These are phyloP conservation scores for Parapsyche elsis DNA, from an alignment of 1,140 invertebrate species.

Conservation along the genomic window DNA sequence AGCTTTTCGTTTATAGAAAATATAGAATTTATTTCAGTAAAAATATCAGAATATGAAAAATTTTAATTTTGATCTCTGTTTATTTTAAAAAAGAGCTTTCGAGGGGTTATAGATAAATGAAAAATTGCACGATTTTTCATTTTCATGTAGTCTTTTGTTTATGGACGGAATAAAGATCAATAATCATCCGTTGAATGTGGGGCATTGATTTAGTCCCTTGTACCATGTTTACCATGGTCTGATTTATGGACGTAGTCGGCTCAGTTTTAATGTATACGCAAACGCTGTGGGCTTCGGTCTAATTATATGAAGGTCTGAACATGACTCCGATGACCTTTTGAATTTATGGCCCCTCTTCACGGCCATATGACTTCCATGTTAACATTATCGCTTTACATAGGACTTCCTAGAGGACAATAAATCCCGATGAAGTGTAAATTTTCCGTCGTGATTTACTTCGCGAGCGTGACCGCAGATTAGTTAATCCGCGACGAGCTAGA, in stretches of 20 bases:
- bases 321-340: conserved; percentile 48
- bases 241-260: conserved; percentile 39
- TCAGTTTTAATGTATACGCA: conserved; percentile 48
- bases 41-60: too few species aligned
- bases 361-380: conserved; percentile 46
- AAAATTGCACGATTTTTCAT: too few species aligned
- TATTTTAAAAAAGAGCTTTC: too few species aligned
- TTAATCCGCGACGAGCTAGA: not conserved
- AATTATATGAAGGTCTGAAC: conserved; percentile 50
- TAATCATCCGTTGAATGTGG: too few species aligned
- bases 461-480: conserved; percentile 19
- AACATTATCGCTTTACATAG: conserved; percentile 45
- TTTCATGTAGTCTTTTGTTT: too few species aligned
- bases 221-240: not conserved
- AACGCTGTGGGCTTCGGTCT: conserved; percentile 36
- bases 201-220: not conserved
- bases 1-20: too few species aligned
- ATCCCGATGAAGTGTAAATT: conserved; percentile 42
- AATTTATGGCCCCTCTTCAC: conserved; percentile 43
- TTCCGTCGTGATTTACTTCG: conserved; percentile 32
- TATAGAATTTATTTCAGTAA: too few species aligned
- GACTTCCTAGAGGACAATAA: conserved; percentile 36
- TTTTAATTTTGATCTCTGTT: too few species aligned
- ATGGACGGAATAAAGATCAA: too few species aligned
- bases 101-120: too few species aligned